Evolutionary conservation across 2,113 vertebrate species (phyloP), one percentile per base, ranked within the genome.

Genomic region (Corvus cornix): DNA sequence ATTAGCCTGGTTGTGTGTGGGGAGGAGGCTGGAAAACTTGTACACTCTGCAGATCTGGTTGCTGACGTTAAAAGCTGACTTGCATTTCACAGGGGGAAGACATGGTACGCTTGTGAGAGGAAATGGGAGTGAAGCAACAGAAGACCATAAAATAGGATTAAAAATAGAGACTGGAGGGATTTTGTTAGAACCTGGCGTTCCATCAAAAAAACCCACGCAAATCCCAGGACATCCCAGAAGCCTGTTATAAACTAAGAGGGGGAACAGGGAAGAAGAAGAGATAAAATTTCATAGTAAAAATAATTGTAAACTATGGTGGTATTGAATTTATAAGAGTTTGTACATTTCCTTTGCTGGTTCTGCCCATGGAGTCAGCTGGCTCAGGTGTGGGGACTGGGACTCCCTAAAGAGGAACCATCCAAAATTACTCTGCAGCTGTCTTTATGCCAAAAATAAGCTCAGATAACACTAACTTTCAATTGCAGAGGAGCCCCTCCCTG

Each of bases 141-240:
- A 89, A 92, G 63, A 80, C 49, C 75, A 82, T 83, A 83, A 85
- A 94, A 95, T 41, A 87, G 68, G 85, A 95, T 93, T 89, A 80
- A 94, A 91, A 91, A 73, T 44, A 90, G 89, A 94, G 63, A 86
- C 83, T 58, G 53, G 39, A 96, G 56, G 80, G 70, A 87, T 95
- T 49, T 73, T 76, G 52, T 89, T 43, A 77, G 75, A 93, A 86
- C 41, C 39, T 67, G 92, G 51, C 43, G 1, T 81, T 70, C 76
- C 37, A 68, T 78, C 53, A 84, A 87, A 79, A 16, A 10, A 75
- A 1, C 37, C 55, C 44, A 89, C 10, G 5, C 75, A 74, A 94
- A 93, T 90, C 76, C 83, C 74, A 89, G 68, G 49, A 62, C 56
- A 79, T 62, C 33, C 68, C 78, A 56, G 62, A 76, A 87, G 23